Conservation (phyloP, 2,797 vertebrate genomes). For the Acomys russatus region DNA sequence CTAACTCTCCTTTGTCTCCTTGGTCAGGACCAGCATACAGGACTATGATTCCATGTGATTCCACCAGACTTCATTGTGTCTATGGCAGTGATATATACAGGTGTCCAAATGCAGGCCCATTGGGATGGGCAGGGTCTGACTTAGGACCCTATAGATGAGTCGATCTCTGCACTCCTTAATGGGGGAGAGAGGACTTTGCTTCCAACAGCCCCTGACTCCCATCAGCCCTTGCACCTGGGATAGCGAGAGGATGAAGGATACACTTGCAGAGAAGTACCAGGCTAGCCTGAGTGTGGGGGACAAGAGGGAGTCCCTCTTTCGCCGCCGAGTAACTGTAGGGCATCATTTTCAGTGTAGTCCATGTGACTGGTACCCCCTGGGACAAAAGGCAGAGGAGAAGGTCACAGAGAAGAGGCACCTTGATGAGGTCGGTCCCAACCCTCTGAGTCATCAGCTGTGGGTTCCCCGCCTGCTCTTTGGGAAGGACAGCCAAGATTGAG, state of each 20-base stretch:
- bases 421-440: neutral
- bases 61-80: neutral
- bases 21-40: neutral
- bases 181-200: neutral
- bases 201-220: neutral
- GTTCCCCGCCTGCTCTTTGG: conserved; percentile 39
- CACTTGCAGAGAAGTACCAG: neutral
- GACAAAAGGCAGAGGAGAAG: neutral
- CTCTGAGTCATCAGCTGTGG: conserved; percentile 68
- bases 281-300: neutral
- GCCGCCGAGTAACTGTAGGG: too few species aligned
- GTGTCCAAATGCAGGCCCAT: neutral
- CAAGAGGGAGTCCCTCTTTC: neutral
- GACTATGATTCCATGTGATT: neutral
- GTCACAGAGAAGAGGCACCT: conserved; percentile 16
- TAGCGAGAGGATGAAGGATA: neutral
- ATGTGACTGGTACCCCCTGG: neutral
- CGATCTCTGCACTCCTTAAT: conserved; percentile 8
- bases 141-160: neutral
- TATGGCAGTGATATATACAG: neutral
- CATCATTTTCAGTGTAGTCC: neutral
- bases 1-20: neutral
- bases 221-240: neutral
- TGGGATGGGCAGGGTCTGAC: neutral
- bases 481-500: conserved; percentile 40